These are phyloP conservation scores for Ancistrus triradiatus DNA, from an alignment of 2,113 vertebrate genomes.

Conservation along the genomic window DNA sequence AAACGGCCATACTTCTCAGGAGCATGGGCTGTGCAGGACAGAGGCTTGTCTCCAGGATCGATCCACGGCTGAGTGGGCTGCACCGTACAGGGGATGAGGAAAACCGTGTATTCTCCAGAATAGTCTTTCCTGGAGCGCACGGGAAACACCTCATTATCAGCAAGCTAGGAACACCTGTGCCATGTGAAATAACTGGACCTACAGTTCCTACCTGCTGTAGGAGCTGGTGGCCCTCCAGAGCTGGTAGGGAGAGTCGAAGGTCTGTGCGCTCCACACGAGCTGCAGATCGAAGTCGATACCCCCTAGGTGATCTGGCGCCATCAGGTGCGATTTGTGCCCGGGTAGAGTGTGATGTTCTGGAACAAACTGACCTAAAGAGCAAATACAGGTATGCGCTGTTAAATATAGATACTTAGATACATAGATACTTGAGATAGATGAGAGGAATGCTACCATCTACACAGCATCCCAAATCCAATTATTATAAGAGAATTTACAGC, in stretches of 20 bases:
- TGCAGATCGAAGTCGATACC: constrained; percentile 92
- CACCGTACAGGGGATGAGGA: constrained; percentile 89
- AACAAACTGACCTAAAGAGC: constrained; percentile 85
- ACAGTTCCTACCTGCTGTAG: constrained; percentile 81
- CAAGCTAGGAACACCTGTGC: not conserved
- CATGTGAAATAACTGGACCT: not conserved
- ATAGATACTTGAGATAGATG: no score
- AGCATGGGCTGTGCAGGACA: constrained; percentile 92
- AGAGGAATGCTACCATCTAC: no score
- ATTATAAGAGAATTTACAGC: no score
- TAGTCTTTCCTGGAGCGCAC: constrained; percentile 86
- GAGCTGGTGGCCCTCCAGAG: constrained; percentile 97
- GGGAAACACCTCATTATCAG: not conserved
- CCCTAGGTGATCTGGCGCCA: constrained; percentile 90
- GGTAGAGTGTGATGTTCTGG: constrained; percentile 93
- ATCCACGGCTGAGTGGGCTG: constrained; percentile 94
- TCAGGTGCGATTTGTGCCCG: constrained; percentile 80
- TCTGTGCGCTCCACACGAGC: constrained; percentile 94
- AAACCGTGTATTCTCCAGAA: constrained; percentile 89
- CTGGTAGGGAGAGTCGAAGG: constrained; percentile 93
- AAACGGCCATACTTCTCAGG: constrained; percentile 79
- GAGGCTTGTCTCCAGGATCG: constrained; percentile 86
- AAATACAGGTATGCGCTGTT: no score
- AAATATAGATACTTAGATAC: no score
- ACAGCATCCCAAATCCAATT: no score